A percentile compares a stretch with the other conserved stretches of the same genome.
Evolutionary conservation across 2,888 invertebrate genomes (phyloP).

Genomic region (Schizaphis graminum): DNA sequence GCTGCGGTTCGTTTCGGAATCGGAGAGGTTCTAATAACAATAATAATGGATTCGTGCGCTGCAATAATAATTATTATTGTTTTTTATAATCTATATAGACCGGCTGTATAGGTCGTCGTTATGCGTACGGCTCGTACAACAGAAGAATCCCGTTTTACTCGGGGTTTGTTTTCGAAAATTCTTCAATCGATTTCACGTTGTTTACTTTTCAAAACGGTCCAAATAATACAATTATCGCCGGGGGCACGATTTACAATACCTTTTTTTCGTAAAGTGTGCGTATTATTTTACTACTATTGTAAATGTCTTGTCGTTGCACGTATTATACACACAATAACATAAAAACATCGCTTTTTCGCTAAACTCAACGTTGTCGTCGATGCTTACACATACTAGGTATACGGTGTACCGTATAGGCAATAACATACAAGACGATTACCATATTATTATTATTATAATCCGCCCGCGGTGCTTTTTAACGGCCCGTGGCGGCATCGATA

Average conservation of each 20-base stretch:
- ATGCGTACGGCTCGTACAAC: background rate
- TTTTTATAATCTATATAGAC: background rate
- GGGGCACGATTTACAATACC: background rate
- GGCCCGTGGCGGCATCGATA: constrained; percentile 54
- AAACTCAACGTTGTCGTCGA: background rate
- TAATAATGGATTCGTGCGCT: constrained; percentile 28
- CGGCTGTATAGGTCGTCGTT: background rate
- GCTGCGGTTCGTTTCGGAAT: constrained; percentile 27
- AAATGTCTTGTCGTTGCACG: background rate
- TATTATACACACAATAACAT: background rate
- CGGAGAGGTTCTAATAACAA: background rate
- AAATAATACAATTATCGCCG: background rate
- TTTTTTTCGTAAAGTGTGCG: background rate
- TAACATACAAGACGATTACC: constrained; percentile 2
- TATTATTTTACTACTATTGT: background rate
- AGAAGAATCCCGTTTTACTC: background rate
- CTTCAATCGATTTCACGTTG: constrained; percentile 19
- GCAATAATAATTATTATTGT: constrained; percentile 21
- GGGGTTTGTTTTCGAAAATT: constrained; percentile 16
- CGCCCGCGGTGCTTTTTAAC: constrained; percentile 11
- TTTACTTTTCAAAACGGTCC: constrained; percentile 34
- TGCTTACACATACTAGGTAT: background rate
- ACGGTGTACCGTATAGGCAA: background rate
- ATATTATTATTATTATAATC: constrained; percentile 22
- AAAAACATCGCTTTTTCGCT: background rate